phyloP scores from a whole-genome alignment of 1,140 invertebrate species.

The Neodiprion fabricii region DNA sequence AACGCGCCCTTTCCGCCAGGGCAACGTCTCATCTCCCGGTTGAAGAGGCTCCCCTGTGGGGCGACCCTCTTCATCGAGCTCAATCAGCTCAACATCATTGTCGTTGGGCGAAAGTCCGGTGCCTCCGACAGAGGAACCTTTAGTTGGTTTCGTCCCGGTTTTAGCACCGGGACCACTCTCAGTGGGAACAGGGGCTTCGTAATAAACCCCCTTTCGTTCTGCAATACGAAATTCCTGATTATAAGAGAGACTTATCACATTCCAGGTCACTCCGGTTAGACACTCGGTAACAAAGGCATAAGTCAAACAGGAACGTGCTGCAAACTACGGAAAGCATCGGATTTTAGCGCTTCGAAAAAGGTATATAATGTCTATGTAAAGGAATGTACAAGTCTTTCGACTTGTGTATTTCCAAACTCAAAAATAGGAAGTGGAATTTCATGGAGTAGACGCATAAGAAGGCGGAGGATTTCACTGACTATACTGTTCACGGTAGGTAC shows the following conservation, averaged over 20 bases:
- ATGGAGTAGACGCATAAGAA: too few species aligned
- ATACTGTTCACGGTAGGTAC: too few species aligned
- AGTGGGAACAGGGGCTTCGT: constrained; percentile 42
- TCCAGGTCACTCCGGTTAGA: background rate
- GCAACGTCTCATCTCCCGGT: constrained; percentile 62
- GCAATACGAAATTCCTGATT: constrained; percentile 34
- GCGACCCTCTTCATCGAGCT: constrained; percentile 54
- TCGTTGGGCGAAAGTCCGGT: constrained; percentile 30
- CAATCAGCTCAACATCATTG: constrained; percentile 35
- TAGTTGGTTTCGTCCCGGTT: constrained; percentile 35
- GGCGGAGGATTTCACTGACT: too few species aligned
- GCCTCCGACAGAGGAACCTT: constrained; percentile 33
- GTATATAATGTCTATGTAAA: too few species aligned
- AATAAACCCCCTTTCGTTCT: constrained; percentile 55
- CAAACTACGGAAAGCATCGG: background rate
- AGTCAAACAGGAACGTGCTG: background rate
- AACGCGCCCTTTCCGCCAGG: constrained; percentile 58
- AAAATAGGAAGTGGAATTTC: too few species aligned
- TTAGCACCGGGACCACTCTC: constrained; percentile 36
- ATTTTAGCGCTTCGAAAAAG: background rate
- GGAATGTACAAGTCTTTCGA: too few species aligned
- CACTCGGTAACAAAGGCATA: background rate
- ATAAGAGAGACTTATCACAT: background rate
- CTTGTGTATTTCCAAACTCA: too few species aligned
- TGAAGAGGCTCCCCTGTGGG: constrained; percentile 58